Evolutionary conservation across 1,140 invertebrate species (phyloP).

Genomic region (Brachionus sp.): DNA sequence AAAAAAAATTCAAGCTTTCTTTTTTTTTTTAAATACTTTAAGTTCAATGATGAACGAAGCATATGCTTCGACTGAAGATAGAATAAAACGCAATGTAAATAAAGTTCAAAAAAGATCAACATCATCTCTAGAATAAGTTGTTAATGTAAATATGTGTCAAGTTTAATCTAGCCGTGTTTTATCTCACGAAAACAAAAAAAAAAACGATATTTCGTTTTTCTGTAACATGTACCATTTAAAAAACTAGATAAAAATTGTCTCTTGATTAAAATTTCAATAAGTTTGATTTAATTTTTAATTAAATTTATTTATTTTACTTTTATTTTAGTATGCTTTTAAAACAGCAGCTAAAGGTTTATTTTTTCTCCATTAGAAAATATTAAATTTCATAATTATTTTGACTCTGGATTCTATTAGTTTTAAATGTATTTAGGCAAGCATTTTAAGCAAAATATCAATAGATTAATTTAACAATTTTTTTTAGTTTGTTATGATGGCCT

Average conservation of each 20-base stretch:
- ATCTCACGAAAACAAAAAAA: neutral
- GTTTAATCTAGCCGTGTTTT: neutral
- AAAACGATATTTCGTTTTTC: neutral
- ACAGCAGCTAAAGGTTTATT: neutral
- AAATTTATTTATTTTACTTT: neutral
- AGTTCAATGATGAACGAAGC: conserved; percentile 69
- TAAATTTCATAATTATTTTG: neutral
- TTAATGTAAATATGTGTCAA: neutral
- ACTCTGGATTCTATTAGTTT: neutral
- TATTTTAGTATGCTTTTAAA: neutral
- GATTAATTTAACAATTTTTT: neutral
- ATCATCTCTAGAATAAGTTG: neutral
- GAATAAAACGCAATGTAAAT: conserved; percentile 75
- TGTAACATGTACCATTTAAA: no score
- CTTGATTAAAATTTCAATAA: neutral
- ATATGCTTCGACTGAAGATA: conserved; percentile 68
- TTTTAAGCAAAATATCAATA: neutral
- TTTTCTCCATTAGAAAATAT: neutral
- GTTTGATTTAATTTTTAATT: neutral
- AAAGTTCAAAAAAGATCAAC: conserved; percentile 68
- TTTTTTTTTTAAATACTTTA: conserved; percentile 60
- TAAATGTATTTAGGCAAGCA: neutral
- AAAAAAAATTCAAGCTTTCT: neutral
- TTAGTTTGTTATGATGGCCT: conserved; percentile 3
- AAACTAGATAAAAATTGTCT: neutral